phyloP scores from a whole-genome alignment of 2,113 vertebrate species.

The Tricholaema leucomelas region DNA sequence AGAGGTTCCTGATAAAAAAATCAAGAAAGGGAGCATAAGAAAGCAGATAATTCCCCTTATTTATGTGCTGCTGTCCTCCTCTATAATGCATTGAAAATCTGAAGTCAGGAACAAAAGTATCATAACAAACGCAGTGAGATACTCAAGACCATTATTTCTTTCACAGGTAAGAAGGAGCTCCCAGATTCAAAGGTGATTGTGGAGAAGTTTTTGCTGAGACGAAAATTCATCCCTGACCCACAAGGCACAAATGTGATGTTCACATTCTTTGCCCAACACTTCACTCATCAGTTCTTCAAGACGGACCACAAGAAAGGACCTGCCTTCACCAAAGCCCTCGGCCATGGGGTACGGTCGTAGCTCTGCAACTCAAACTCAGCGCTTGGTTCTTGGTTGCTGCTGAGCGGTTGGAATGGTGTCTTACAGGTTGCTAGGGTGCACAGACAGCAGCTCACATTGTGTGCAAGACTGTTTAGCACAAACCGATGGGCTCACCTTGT shows the following conservation, averaged over 20 bases:
- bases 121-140: neutral
- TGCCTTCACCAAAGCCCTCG: conserved; percentile 85
- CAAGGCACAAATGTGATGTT: conserved; percentile 96
- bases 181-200: conserved; percentile 86
- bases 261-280: conserved; percentile 96
- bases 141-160: neutral
- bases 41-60: neutral
- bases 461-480: neutral
- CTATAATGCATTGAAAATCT: neutral
- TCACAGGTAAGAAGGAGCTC: conserved; percentile 89
- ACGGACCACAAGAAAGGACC: conserved; percentile 88
- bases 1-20: neutral
- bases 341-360: conserved; percentile 86
- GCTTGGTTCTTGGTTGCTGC: neutral
- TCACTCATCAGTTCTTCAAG: conserved; percentile 98
- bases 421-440: neutral
- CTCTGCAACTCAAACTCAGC: neutral
- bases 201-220: conserved; percentile 89
- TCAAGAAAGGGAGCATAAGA: neutral
- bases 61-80: neutral
- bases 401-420: neutral
- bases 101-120: neutral
- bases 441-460: neutral
- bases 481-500: neutral
- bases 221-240: conserved; percentile 91